Evolutionary conservation across 2,888 invertebrate genomes (phyloP), one percentile per base, ranked within the genome.

Genomic region (Pterostichus madidus): DNA sequence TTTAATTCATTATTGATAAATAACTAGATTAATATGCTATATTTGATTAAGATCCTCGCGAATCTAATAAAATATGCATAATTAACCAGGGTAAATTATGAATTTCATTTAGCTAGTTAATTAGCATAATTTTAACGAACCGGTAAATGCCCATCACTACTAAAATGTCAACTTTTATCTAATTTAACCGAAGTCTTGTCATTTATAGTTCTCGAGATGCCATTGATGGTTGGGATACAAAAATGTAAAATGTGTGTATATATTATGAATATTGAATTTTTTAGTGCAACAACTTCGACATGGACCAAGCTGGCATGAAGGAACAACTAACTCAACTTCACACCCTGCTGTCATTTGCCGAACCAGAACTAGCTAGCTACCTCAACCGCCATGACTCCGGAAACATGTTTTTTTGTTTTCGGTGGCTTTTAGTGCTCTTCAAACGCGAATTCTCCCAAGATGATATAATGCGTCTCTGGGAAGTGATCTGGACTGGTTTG

Each of bases 391-490:
- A 97, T 88, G 97, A 98, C 86, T 96, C 96, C 1, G 97, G 96
- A 5, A 99, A 99, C 89, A 97, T 99, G 97, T 99, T 98, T 90
- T 99, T 99, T 91, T 98, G 98, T 89, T 99, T 99, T 91, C 96
- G 99, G 8, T 99, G 99, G 99, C 93, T 99, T 35, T 92, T 99
- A 10, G 98, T 99, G 7, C 94, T 97, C 90, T 99, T 98, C 89
- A 99, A 99, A 90, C 91, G 99, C 85, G 99, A 99, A 91, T 96
- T 99, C 88, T 93, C 94, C 24, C 95, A 96, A 84, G 91, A 93
- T 5, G 97, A 98, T 88, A 95, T 97, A 76, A 95, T 97, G 93
- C 93, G 95, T 88, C 90, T 99, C 84, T 99, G 99, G 99, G 99
- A 99, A 91, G 96, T 98, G 32, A 89, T 99, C 5, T 99, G 99